These are phyloP conservation scores for Ceriagrion tenellum DNA, from an alignment of 2,888 invertebrate genomes.

Conservation along the genomic window DNA sequence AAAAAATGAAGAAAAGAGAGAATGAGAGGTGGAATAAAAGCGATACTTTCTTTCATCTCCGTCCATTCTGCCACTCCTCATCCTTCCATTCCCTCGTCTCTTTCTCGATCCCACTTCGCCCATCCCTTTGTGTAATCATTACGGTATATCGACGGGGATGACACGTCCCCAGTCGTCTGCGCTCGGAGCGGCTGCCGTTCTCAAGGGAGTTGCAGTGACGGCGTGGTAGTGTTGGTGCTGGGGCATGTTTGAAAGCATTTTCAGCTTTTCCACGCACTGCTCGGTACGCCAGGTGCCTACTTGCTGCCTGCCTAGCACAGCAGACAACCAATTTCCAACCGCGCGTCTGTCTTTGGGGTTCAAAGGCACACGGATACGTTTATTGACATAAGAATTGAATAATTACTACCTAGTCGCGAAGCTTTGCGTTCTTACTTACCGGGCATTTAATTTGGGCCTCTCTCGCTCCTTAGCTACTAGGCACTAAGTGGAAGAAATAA, in stretches of 20 bases:
- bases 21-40: not conserved
- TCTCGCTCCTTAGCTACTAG: not conserved
- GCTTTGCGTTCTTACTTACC: not conserved
- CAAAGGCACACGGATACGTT: not conserved
- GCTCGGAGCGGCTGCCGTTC: not conserved
- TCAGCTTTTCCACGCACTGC: not conserved
- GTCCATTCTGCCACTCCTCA: not conserved
- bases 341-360: not conserved
- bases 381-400: not conserved
- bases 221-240: too few relatives aligned
- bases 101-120: not conserved
- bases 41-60: not conserved
- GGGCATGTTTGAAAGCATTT: not conserved
- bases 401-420: not conserved
- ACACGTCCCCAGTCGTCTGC: not conserved
- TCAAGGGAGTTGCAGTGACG: not conserved
- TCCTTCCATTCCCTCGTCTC: not conserved
- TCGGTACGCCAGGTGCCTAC: not conserved
- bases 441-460: not conserved
- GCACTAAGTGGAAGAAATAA: not conserved
- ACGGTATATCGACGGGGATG: not conserved
- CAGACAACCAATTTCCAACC: not conserved
- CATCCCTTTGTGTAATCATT: constrained; percentile 11
- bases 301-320: not conserved
- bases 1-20: not conserved